phyloP scores from a whole-genome alignment of 2,888 invertebrate species.

The Agrotis clavis region DNA sequence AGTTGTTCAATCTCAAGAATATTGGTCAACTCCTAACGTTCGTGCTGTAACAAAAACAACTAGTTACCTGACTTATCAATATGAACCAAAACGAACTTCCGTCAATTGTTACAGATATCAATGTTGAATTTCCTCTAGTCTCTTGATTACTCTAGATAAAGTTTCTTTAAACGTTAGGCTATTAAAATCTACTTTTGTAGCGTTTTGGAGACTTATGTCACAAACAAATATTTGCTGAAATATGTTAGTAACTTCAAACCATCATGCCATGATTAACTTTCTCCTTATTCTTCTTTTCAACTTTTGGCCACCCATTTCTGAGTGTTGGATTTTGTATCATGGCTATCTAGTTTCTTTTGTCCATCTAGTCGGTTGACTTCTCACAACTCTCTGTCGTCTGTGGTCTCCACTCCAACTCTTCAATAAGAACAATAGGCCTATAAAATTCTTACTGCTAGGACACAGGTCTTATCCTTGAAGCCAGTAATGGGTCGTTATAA shows the following conservation, averaged over 20 bases:
- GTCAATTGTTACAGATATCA: constrained; percentile 51
- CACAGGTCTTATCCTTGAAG: background rate
- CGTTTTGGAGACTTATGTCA: background rate
- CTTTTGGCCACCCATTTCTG: no score
- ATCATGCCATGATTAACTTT: no score
- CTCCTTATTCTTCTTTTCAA: no score
- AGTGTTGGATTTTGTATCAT: no score
- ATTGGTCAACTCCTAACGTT: background rate
- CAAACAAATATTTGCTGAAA: background rate
- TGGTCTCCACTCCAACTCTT: no score
- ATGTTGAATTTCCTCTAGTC: constrained; percentile 42
- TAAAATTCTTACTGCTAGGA: background rate
- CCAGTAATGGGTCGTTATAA: no score
- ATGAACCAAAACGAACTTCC: constrained; percentile 33
- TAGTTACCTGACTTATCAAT: constrained; percentile 34
- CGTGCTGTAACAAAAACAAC: constrained; percentile 22
- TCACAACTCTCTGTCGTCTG: no score
- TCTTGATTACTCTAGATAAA: constrained; percentile 15
- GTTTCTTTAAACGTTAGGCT: constrained; percentile 8
- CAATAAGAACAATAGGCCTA: background rate
- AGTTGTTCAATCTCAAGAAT: constrained; percentile 1
- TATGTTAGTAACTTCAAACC: background rate
- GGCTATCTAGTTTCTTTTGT: no score
- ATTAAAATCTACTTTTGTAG: background rate
- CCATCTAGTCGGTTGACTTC: no score